phyloP scores from a whole-genome alignment of 2,797 vertebrate species.

The Delichon dasypus region DNA sequence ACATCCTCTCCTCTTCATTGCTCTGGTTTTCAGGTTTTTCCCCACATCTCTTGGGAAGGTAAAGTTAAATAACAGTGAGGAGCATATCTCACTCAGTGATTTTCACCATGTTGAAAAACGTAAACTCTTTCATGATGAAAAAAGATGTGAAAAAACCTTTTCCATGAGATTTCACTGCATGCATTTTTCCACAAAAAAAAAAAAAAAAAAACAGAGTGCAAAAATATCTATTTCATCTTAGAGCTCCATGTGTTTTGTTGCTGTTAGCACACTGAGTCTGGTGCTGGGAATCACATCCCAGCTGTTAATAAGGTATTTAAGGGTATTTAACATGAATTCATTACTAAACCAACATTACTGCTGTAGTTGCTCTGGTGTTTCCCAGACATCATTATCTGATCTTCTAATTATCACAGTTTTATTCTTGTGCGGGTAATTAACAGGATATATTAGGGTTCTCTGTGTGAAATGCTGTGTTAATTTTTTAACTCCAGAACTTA shows the following conservation, averaged over 20 bases:
- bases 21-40: not conserved
- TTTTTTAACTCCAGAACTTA: not conserved
- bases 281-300: not conserved
- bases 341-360: slow-evolving; percentile 17
- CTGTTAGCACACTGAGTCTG: not conserved
- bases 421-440: not conserved
- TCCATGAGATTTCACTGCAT: not conserved
- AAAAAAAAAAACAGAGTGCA: not conserved
- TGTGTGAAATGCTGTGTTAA: not conserved
- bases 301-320: slow-evolving; percentile 19
- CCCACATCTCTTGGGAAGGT: not conserved
- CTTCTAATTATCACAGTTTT: slow-evolving; percentile 13
- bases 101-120: not conserved
- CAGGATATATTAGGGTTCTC: not conserved
- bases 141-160: not conserved
- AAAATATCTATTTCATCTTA: not conserved
- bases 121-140: not conserved
- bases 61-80: not conserved
- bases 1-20: not conserved
- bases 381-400: slow-evolving; percentile 16
- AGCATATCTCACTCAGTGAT: not conserved
- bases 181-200: not conserved
- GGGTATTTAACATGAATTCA: not conserved
- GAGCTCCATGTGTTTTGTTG: not conserved
- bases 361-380: slow-evolving; percentile 5